Base-by-base conservation (phyloP, 2,113 vertebrate species). In the Phainopepla nitens region DNA sequence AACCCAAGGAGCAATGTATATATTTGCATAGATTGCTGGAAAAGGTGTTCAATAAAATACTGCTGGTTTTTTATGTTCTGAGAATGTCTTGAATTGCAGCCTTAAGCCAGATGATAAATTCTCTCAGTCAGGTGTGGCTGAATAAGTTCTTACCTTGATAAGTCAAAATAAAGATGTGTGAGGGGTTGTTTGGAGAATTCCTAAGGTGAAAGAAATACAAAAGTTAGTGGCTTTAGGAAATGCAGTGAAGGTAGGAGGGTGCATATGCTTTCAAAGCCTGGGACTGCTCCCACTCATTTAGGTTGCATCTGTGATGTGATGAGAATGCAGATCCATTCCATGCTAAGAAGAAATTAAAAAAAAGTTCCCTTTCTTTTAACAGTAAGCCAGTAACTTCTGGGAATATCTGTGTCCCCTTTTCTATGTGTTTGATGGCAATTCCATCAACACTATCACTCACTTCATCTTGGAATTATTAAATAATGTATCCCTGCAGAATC, bases 11-110 rank as follows among this genome's bases (percentile, higher is more conserved):
- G 31, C 42, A 92, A 86, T 87, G 72, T 87, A 73, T 94, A 66
- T 82, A 92, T 94, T 96, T 96, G 70, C 87, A 86, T 95, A 90
- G 78, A 75, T 85, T 88, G 54, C 61, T 81, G 77, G 35, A 41
- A 91, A 56, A 75, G 6, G 14, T 83, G 71, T 82, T 65, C 76
- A 85, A 10, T 91, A 92, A 96, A 94, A 95, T 93, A 89, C 33
- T 66, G 33, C 45, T 87, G 70, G 87, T 62, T 24, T 93, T 71
- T 88, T 85, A 62, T 47, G 51, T 90, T 79, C 69, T 87, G 61
- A 66, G 51, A 53, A 54, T 50, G 66, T 82, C 84, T 85, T 72
- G 78, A 90, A 28, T 54, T 94, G 45, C 58, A 85, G 29, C 57
- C 66, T 82, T 88, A 81, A 10, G 2, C 84, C 70, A 90, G 50